Evolutionary conservation across 53 echinoderm and acorn worm species (phyloP).

Genomic region (Astropecten irregularis): DNA sequence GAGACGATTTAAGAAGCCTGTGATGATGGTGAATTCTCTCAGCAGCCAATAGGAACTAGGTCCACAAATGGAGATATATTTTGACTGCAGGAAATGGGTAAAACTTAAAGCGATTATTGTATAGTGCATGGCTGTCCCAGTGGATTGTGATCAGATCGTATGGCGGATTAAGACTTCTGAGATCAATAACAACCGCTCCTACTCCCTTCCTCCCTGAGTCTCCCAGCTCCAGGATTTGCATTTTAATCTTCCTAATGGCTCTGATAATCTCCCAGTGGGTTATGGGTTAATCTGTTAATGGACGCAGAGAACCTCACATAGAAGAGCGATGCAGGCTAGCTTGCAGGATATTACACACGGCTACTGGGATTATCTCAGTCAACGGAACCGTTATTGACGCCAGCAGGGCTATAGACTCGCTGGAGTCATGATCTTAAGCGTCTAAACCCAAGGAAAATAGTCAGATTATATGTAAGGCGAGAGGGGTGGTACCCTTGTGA

Average conservation of each 20-base stretch:
- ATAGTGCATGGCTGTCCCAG: neutral
- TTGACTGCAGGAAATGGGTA: conserved; percentile 42
- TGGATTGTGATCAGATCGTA: conserved; percentile 48
- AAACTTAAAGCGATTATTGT: conserved; percentile 27
- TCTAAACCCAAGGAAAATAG: conserved; percentile 57
- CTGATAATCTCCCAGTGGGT: conserved; percentile 76
- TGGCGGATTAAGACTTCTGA: conserved; percentile 41
- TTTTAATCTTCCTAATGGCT: conserved; percentile 91
- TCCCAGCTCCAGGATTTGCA: conserved; percentile 73
- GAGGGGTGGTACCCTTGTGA: conserved; percentile 20
- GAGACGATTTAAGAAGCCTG: no score
- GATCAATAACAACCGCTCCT: conserved; percentile 53
- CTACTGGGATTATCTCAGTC: conserved; percentile 59
- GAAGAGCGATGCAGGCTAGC: neutral
- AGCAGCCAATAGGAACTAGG: conserved; percentile 33
- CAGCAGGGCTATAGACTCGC: conserved; percentile 42
- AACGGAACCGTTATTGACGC: conserved; percentile 59
- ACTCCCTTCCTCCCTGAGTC: conserved; percentile 26
- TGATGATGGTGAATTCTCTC: no score
- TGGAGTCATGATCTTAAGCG: conserved; percentile 60
- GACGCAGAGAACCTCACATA: neutral
- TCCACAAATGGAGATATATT: conserved; percentile 44
- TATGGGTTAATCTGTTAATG: conserved; percentile 90
- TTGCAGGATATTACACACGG: conserved; percentile 62
- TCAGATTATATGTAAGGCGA: conserved; percentile 36